A percentile compares a stretch with the other conserved stretches of the same genome.
Conservation (phyloP, 2,797 vertebrate genomes). For the Pitangus sulphuratus region DNA sequence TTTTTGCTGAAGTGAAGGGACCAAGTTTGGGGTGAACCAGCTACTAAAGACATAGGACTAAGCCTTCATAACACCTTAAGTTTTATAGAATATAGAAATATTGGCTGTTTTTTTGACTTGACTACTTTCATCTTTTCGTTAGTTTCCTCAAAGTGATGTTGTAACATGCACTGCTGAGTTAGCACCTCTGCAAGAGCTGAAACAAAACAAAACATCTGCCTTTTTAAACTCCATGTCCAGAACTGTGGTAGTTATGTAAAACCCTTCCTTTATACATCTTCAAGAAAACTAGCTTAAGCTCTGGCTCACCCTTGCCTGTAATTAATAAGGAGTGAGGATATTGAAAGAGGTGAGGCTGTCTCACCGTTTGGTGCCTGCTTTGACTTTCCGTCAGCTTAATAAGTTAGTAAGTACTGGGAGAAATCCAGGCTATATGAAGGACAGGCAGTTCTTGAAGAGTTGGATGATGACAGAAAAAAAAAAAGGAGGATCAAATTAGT, state of each 20-base stretch:
- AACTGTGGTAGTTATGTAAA: not conserved
- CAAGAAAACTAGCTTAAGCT: not conserved
- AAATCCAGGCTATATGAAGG: not conserved
- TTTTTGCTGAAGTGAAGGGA: not conserved
- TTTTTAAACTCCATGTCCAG: not conserved
- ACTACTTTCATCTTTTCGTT: not conserved
- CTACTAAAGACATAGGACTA: not conserved
- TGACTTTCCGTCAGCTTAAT: not conserved
- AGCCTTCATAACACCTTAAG: not conserved
- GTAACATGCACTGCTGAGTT: not conserved
- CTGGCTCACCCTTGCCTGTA: not conserved
- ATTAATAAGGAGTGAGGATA: not conserved
- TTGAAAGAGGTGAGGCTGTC: not conserved
- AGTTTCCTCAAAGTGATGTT: not conserved
- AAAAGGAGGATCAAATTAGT: not conserved
- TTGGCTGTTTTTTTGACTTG: fast-evolving
- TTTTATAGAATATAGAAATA: not conserved
- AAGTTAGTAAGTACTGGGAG: not conserved
- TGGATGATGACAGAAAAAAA: not conserved
- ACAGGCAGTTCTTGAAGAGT: not conserved
- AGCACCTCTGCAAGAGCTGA: not conserved
- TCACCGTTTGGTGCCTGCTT: not conserved
- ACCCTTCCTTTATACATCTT: not conserved
- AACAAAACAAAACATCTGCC: not conserved
- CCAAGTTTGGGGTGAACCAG: not conserved